Conservation (phyloP, 2,888 invertebrate genomes). For the Archips crataeganus region DNA sequence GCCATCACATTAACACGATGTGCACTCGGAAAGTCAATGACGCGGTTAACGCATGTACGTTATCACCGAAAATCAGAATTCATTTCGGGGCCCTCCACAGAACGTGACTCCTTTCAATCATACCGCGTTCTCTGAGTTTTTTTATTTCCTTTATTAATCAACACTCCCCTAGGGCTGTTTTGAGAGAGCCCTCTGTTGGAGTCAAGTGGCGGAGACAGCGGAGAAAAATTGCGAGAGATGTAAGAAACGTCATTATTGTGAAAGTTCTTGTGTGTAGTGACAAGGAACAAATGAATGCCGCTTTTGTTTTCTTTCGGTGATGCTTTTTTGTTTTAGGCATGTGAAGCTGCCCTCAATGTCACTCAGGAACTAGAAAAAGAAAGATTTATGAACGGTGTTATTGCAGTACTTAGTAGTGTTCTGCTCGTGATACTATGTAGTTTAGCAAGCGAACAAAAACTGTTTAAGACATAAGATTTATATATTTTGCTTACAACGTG, state of each 20-base stretch:
- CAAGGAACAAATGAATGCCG: conserved; percentile 58
- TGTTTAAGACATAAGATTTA: no score
- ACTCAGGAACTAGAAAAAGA: not conserved
- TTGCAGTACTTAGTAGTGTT: not conserved
- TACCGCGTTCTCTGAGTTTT: conserved; percentile 56
- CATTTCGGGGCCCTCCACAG: conserved; percentile 43
- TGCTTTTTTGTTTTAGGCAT: conserved; percentile 15
- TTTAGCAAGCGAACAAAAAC: no score
- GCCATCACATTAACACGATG: conserved; percentile 29
- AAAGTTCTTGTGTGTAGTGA: conserved; percentile 41
- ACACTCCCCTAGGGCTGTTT: conserved; percentile 71
- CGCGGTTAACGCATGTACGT: conserved; percentile 34
- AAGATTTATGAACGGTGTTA: not conserved
- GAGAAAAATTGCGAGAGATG: conserved; percentile 71
- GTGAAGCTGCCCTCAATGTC: not conserved
- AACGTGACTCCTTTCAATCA: conserved; percentile 58
- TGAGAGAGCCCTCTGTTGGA: conserved; percentile 69
- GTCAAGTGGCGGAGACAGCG: conserved; percentile 71
- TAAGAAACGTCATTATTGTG: conserved; percentile 45
- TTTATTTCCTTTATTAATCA: conserved; percentile 80
- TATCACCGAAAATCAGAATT: conserved; percentile 43
- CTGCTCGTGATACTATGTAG: no score
- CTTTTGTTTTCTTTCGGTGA: conserved; percentile 25
- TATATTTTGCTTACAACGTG: no score
- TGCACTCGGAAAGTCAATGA: conserved; percentile 36